Evolutionary conservation across 2,888 invertebrate genomes (phyloP).

Genomic region (Meloe dianella): DNA sequence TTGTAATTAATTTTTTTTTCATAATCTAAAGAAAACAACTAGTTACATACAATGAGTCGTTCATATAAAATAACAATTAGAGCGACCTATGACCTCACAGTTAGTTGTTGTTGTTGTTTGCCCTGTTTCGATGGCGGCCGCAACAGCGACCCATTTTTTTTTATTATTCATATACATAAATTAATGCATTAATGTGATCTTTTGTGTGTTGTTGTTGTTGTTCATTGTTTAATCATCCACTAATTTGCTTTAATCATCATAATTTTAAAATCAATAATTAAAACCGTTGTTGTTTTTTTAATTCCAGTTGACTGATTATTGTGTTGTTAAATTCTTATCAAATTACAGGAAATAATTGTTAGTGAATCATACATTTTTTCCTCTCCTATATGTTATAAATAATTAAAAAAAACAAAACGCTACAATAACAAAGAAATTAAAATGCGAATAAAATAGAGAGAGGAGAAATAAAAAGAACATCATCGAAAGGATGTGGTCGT

Average conservation of each 20-base stretch:
- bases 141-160: background rate
- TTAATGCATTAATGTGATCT: constrained; percentile 13
- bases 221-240: background rate
- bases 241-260: constrained; percentile 2
- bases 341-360: constrained; percentile 5
- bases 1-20: background rate
- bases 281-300: background rate
- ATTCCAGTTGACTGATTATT: background rate
- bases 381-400: background rate
- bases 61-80: constrained; percentile 43
- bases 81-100: constrained; percentile 35
- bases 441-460: background rate
- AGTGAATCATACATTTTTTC: constrained; percentile 9
- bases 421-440: background rate
- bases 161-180: constrained; percentile 19
- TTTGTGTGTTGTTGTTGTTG: constrained; percentile 19
- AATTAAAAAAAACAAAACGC: constrained; percentile 16
- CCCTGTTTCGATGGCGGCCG: constrained; percentile 26
- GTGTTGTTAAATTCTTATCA: background rate
- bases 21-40: background rate
- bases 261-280: constrained; percentile 3
- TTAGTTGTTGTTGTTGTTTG: constrained; percentile 18
- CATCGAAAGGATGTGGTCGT: constrained; percentile 22
- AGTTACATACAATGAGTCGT: constrained; percentile 39
- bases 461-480: too few species aligned